Evolutionary conservation across 2,113 vertebrate species (phyloP), one percentile per base, ranked within the genome.

Genomic region (Myotis davidii): DNA sequence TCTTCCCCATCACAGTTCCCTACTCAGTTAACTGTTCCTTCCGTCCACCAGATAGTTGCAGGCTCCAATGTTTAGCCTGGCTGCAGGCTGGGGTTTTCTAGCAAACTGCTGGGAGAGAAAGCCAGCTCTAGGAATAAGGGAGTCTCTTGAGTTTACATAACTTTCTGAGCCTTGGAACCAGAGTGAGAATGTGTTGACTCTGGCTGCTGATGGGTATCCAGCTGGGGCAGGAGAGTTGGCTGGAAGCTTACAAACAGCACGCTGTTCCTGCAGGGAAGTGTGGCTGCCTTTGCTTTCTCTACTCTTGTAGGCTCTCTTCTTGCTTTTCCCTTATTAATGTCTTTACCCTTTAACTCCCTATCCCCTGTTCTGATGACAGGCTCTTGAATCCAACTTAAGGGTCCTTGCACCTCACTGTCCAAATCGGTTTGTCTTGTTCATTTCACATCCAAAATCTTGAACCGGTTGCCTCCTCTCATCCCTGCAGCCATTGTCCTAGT

Each of bases 81-180:
- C 92, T 65, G 32, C 12, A 8, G n/a, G 25, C 88, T 92, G 34
- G 34, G 59, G 88, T 88, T 97, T 97, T 97, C 97, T 90, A 97
- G 96, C 77, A 96, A 96, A 96, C 65, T 87, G 29, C 70, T 65
- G 81, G 8, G 81, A 96, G 37, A 95, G 64, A 94, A 96, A 96
- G 77, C 39, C 85, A 94, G 93, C 59, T 92, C 34, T 13, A 90
- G 90, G 90, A 96, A 91, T 64, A 56, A 82, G 50, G 45, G 27
- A 61, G 18, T 59, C 82, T 84, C 88, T 39, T 79, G 91, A 77
- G 88, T 90, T 94, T 76, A 92, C 72, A 48, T 88, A 91, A 82
- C 73, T 91, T 87, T 81, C 72, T 82, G 78, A 95, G 92, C 70
- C 88, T 34, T 84, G 96, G 79, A 39, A 34, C 20, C 64, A 83